These are phyloP conservation scores for Apolygus lucorum DNA, from an alignment of 1,140 invertebrate species.

Conservation along the genomic window DNA sequence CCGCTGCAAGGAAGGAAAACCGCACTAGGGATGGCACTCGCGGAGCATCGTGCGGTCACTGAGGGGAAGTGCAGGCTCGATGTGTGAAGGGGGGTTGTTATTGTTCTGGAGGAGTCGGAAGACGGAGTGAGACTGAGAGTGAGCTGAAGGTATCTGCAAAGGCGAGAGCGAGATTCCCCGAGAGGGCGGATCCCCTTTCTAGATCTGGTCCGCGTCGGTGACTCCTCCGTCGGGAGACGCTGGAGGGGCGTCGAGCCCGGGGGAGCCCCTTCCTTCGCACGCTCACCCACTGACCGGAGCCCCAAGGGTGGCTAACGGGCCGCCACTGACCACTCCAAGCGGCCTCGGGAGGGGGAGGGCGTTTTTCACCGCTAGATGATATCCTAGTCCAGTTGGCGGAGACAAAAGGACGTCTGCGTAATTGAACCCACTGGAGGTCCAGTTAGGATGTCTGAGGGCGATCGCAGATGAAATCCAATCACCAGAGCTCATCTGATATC, in stretches of 20 bases:
- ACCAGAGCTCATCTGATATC: too few relatives aligned
- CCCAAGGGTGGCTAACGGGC: slow-evolving; percentile 3
- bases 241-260: not conserved
- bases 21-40: not conserved
- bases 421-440: too few relatives aligned
- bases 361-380: too few relatives aligned
- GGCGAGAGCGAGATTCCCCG: slow-evolving; percentile 12
- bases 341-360: too few relatives aligned
- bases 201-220: not conserved
- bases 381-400: too few relatives aligned
- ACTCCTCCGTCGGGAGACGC: not conserved
- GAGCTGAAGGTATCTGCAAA: not conserved
- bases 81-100: not conserved
- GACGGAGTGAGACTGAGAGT: slow-evolving; percentile 1
- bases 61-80: not conserved
- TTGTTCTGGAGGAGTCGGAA: not conserved
- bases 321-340: not conserved
- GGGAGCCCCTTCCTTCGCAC: not conserved
- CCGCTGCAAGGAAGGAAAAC: not conserved
- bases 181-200: slow-evolving; percentile 14
- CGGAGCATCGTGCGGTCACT: not conserved
- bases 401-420: too few relatives aligned
- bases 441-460: too few relatives aligned
- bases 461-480: too few relatives aligned
- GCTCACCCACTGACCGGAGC: slow-evolving; percentile 5